Conservation (phyloP, 1,140 invertebrate species). For the Drosophila santomea region DNA sequence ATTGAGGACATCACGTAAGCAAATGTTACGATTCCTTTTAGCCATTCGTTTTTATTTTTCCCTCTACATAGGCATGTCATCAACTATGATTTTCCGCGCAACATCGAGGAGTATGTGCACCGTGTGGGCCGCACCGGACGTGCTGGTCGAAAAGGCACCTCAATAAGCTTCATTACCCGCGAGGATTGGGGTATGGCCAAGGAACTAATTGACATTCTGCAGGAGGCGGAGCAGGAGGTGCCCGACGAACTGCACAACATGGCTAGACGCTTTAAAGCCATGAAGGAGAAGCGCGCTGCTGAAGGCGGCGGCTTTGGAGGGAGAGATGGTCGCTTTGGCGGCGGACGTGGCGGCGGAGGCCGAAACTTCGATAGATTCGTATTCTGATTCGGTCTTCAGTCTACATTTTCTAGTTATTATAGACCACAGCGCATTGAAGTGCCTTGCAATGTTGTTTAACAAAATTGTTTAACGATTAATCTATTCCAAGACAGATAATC, state of each 20-base stretch:
- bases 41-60: not conserved
- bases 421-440: conserved; percentile 51
- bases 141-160: conserved; percentile 92
- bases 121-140: conserved; percentile 94
- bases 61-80: conserved; percentile 86
- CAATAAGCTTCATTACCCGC: conserved; percentile 92
- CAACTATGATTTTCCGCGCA: conserved; percentile 95
- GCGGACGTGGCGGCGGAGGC: conserved; percentile 22
- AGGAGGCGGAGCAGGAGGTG: conserved; percentile 90
- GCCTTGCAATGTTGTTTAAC: conserved; percentile 19
- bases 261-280: conserved; percentile 88
- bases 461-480: no score
- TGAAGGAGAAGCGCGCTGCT: conserved; percentile 86
- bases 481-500: no score
- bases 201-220: conserved; percentile 93
- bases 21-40: not conserved
- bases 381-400: not conserved
- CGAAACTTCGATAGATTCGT: conserved; percentile 13
- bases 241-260: conserved; percentile 90
- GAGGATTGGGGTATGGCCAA: conserved; percentile 91
- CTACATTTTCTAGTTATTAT: conserved; percentile 14
- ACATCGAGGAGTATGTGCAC: conserved; percentile 97
- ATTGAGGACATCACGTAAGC: conserved; percentile 95
- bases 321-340: conserved; percentile 66
- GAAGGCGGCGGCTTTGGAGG: conserved; percentile 81